Conservation (phyloP, 2,113 vertebrate species). For the Vicugna pacos region DNA sequence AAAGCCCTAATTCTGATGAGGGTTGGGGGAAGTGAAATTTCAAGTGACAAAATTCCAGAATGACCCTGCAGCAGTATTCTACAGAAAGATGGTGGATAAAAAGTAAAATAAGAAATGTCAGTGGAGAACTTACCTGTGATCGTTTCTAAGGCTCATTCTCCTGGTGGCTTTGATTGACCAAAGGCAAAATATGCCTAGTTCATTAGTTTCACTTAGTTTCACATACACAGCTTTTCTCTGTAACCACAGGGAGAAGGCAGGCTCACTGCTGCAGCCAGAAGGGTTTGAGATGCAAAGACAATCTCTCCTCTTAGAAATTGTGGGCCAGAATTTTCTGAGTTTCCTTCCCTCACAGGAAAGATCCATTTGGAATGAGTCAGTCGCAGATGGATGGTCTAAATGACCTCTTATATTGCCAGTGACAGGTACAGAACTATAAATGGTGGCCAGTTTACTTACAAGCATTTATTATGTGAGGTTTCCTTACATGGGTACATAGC, state of each 20-base stretch:
- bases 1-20: constrained; percentile 19
- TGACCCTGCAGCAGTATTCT: neutral
- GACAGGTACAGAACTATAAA: neutral
- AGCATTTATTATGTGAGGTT: neutral
- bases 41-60: neutral
- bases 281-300: neutral
- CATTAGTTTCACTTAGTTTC: neutral
- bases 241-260: neutral
- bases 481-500: neutral
- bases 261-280: neutral
- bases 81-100: neutral
- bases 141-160: neutral
- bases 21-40: neutral
- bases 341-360: neutral
- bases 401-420: neutral
- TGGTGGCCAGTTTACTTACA: neutral
- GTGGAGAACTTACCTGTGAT: neutral
- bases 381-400: neutral
- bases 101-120: neutral
- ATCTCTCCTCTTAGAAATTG: neutral
- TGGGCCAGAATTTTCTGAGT: neutral
- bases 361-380: neutral
- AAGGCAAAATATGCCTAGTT: neutral
- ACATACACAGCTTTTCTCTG: neutral
- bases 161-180: neutral